Evolutionary conservation across 2,797 vertebrate genomes (phyloP).

Genomic region (Enteromius trimaculatus): DNA sequence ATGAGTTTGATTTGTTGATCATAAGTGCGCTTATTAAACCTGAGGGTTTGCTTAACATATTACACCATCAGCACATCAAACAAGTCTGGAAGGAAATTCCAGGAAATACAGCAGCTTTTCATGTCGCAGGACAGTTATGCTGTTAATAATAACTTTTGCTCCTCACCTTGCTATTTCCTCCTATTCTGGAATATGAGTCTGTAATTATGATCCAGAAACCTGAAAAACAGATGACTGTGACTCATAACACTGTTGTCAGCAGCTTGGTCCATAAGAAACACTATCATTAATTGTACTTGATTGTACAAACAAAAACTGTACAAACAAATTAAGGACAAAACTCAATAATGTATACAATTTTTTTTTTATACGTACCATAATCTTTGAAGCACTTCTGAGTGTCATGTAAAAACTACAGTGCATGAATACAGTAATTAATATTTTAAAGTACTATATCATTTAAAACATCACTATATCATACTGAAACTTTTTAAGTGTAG

Average conservation of each 20-base stretch:
- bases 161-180: constrained; percentile 56
- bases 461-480: not conserved
- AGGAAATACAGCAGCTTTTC: not conserved
- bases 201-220: constrained; percentile 54
- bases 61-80: not conserved
- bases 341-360: not conserved
- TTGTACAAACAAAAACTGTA: not conserved
- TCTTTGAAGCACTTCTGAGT: not conserved
- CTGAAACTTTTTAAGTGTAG: not conserved
- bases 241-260: constrained; percentile 19
- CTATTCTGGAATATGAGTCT: constrained; percentile 35
- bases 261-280: not conserved
- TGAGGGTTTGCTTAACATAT: not conserved
- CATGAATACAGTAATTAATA: not conserved
- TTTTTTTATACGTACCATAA: not conserved
- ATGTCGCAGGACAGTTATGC: not conserved
- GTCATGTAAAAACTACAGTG: not conserved
- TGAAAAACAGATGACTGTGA: constrained; percentile 32
- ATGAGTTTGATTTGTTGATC: not conserved
- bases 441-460: not conserved
- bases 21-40: not conserved
- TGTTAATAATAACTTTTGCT: constrained; percentile 39
- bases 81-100: not conserved
- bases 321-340: not conserved
- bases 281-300: not conserved